Percentiles rank a stretch among this genome's conserved stretches.
phyloP scores from a whole-genome alignment of 2,113 vertebrate genomes.

The Campylomormyrus numenius region DNA sequence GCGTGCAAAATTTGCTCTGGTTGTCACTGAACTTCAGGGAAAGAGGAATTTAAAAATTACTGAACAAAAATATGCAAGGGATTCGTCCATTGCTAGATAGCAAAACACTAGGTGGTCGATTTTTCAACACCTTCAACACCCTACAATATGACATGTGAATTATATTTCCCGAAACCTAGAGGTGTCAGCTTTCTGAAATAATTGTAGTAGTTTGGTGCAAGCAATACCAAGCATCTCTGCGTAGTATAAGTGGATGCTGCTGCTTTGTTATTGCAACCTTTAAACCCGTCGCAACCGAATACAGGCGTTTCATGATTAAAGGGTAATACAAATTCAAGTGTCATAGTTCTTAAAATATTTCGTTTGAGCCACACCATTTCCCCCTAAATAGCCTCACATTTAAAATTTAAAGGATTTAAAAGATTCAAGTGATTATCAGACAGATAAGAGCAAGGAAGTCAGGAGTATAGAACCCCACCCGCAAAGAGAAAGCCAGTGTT shows the following conservation, averaged over 20 bases:
- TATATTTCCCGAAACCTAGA: neutral
- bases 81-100: neutral
- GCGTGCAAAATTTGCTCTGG: neutral
- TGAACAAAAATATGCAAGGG: neutral
- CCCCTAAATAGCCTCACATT: neutral
- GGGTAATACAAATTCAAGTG: neutral
- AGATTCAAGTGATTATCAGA: neutral
- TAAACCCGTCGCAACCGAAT: neutral
- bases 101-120: neutral
- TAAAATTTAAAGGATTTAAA: neutral
- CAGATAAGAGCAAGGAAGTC: neutral
- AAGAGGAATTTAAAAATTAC: neutral
- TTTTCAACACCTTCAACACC: neutral
- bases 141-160: neutral
- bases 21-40: neutral
- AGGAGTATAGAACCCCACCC: neutral
- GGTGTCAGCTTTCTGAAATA: neutral
- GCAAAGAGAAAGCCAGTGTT: neutral
- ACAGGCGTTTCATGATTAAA: neutral
- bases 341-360: neutral
- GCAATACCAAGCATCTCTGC: neutral
- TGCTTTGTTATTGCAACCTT: neutral
- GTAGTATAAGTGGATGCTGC: neutral
- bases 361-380: neutral
- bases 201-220: neutral